These are phyloP conservation scores for Nomada goodeniana DNA, from an alignment of 2,888 invertebrate genomes.

Conservation along the genomic window DNA sequence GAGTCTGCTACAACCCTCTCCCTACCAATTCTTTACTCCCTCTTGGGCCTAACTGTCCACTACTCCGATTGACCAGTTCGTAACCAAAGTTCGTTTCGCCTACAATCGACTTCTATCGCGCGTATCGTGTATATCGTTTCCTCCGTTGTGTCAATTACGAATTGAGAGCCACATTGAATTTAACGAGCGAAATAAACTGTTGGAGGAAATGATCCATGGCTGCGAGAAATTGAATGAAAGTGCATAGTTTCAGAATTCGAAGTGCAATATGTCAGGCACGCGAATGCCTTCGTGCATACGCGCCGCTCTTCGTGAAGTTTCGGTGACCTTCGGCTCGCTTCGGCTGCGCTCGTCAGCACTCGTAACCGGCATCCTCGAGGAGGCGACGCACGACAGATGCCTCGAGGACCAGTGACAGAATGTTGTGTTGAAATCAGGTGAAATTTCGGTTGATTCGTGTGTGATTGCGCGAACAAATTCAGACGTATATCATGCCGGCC, in stretches of 20 bases:
- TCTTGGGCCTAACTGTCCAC: conserved; percentile 56
- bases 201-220: background rate
- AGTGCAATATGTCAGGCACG: conserved; percentile 61
- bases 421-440: conserved; percentile 57
- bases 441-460: conserved; percentile 51
- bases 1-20: conserved; percentile 66
- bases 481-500: conserved; percentile 30
- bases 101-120: conserved; percentile 23
- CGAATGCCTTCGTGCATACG: conserved; percentile 48
- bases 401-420: conserved; percentile 64
- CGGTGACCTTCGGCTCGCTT: conserved; percentile 55
- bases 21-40: conserved; percentile 58
- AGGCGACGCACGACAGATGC: conserved; percentile 62
- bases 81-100: conserved; percentile 59
- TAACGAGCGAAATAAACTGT: background rate
- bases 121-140: background rate
- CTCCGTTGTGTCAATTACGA: background rate
- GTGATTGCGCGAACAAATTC: conserved; percentile 34
- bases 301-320: conserved; percentile 42
- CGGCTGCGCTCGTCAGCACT: conserved; percentile 50
- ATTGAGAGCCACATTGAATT: background rate
- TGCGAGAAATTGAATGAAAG: conserved; percentile 6
- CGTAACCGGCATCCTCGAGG: conserved; percentile 67
- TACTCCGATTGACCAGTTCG: conserved; percentile 62
- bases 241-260: conserved; percentile 42